Base-by-base conservation (phyloP, 2,113 vertebrate genomes). In the Atractosteus spatula region DNA sequence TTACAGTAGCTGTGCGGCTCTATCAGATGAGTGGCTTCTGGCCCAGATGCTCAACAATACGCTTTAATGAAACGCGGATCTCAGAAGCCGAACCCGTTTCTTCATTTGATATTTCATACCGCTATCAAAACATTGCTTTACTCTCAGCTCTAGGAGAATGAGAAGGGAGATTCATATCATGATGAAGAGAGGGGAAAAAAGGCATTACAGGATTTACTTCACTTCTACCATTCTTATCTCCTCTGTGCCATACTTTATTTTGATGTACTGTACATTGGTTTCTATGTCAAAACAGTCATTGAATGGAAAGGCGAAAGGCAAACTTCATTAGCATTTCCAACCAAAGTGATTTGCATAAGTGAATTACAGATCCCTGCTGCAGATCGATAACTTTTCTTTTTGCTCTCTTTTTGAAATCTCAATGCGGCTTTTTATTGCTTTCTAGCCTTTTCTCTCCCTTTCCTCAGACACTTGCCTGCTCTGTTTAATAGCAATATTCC, bases 261-360 rank as follows among this genome's bases (percentile, higher is more conserved):
- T 59, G 57, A 6, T 59, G 57, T 13, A 59, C 12, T 59, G 57
- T 13, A 59, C 12, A 59, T 1, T 59, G 57, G 14, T 13, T 59
- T 59, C 12, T 16, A n/a, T 16, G 12, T n/a, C 57, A n/a, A 59
- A 59, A 59, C 57, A 59, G 12, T 59, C 12, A 4, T 6, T n/a
- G 12, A n/a, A 8, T 11, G n/a, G 11, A 13, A 11, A 59, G 12
- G 14, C 0, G 4, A 59, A 59, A 59, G 13, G 3, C 57, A 59
- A n/a, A n/a, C 57, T 59, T 51, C 47, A 59, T 59, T 7, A 59
- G 57, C 57, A 59, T 59, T 59, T 59, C 57, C 57, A n/a, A 4
- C 57, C 57, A n/a, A 59, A n/a, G 57, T 11, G 11, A n/a, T 59
- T n/a, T n/a, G 57, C 57, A 59, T 59, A 59, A 59, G 57, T 59